Percentiles rank a stretch among this genome's conserved stretches.
These are phyloP conservation scores for Brachystomella parvula DNA, from an alignment of 1,140 invertebrate species.

Conservation along the genomic window DNA sequence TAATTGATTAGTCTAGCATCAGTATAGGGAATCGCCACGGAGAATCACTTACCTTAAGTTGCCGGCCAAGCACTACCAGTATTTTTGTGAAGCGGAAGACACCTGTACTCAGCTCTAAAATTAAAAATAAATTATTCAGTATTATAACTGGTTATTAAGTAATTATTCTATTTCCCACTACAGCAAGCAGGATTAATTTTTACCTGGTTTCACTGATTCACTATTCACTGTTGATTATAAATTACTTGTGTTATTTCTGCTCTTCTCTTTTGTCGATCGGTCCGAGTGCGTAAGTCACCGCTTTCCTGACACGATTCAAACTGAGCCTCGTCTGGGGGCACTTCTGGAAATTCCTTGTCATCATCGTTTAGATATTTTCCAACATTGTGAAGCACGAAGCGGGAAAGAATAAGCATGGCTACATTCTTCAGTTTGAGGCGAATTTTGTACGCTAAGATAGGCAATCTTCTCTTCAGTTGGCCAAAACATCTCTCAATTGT, in stretches of 20 bases:
- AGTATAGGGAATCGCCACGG: too few relatives aligned
- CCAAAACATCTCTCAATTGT: conserved; percentile 7
- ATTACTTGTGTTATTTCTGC: not conserved
- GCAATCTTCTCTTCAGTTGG: not conserved
- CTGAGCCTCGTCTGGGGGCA: not conserved
- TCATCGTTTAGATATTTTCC: not conserved
- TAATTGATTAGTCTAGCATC: too few relatives aligned
- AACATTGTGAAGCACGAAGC: conserved; percentile 5
- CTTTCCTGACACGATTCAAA: not conserved
- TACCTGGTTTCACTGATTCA: too few relatives aligned
- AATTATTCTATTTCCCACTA: too few relatives aligned
- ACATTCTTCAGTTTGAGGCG: not conserved
- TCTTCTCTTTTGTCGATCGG: not conserved
- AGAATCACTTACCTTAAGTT: too few relatives aligned
- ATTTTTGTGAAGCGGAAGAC: too few relatives aligned
- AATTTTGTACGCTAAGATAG: not conserved
- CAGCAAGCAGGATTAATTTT: too few relatives aligned
- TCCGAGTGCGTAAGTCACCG: not conserved
- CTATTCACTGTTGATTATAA: not conserved
- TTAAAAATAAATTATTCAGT: too few relatives aligned
- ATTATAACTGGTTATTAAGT: too few relatives aligned
- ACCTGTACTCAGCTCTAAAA: too few relatives aligned
- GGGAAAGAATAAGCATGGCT: not conserved
- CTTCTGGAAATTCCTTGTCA: not conserved
- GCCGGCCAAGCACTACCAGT: too few relatives aligned